Conservation (phyloP, 2,113 vertebrate species). For the Xiphias gladius region DNA sequence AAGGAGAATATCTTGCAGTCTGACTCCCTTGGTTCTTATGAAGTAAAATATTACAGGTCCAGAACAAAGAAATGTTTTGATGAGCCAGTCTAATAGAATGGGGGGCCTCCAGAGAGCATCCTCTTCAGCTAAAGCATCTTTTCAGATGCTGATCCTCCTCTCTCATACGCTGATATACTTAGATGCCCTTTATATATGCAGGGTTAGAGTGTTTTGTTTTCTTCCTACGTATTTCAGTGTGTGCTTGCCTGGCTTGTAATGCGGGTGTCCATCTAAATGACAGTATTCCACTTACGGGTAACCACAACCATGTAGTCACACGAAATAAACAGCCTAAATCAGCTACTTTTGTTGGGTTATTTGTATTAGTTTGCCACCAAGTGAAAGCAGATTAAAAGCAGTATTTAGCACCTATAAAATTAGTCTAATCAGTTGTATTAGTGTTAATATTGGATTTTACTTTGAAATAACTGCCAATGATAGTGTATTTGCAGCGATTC, state of each 20-base stretch:
- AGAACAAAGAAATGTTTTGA: not conserved
- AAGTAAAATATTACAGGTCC: not conserved
- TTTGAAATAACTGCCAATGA: not conserved
- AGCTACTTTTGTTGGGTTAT: too few species aligned
- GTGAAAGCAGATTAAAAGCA: not conserved
- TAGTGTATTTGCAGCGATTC: too few species aligned
- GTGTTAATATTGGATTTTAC: not conserved
- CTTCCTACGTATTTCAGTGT: too few species aligned
- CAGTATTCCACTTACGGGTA: too few species aligned
- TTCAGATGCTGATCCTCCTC: not conserved
- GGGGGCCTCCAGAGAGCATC: not conserved
- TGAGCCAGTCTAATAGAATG: not conserved
- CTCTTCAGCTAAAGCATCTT: not conserved
- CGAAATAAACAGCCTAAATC: too few species aligned
- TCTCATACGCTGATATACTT: not conserved
- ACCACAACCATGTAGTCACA: too few species aligned
- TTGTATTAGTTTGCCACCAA: not conserved
- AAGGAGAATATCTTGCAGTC: too few species aligned
- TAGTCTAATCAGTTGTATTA: not conserved
- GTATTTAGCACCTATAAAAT: not conserved
- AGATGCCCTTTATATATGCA: too few species aligned
- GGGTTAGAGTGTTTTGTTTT: not conserved
- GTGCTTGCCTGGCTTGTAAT: not conserved
- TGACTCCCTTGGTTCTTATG: not conserved
- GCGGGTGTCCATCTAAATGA: not conserved